Conservation (phyloP, 2,797 vertebrate species). For the Acestrorhynchus altus region DNA sequence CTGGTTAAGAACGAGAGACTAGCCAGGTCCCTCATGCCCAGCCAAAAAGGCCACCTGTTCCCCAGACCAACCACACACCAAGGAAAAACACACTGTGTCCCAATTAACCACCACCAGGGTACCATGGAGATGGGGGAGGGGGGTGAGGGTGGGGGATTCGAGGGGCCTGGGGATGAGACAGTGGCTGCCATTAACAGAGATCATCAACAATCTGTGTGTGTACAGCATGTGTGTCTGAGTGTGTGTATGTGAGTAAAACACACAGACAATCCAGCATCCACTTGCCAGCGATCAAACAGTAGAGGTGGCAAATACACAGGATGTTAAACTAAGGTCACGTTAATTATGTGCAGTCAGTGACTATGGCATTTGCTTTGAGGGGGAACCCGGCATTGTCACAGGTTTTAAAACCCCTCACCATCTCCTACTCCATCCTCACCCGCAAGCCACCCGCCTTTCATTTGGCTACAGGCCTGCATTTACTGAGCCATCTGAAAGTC, state of each 20-base stretch:
- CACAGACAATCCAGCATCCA: constrained; percentile 23
- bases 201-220: constrained; percentile 33
- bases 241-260: constrained; percentile 22
- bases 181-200: constrained; percentile 45
- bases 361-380: constrained; percentile 7
- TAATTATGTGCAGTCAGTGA: constrained; percentile 30
- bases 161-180: constrained; percentile 28
- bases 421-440: constrained; percentile 12
- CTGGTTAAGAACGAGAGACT: constrained; percentile 16
- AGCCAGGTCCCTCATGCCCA: constrained; percentile 34
- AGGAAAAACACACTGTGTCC: constrained; percentile 40
- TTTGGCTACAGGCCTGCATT: constrained; percentile 10
- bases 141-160: not conserved
- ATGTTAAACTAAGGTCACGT: constrained; percentile 47
- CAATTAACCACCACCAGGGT: constrained; percentile 34
- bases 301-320: constrained; percentile 11
- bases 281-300: constrained; percentile 27
- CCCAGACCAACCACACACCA: constrained; percentile 34
- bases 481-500: constrained; percentile 17
- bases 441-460: not conserved
- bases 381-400: constrained; percentile 1
- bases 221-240: not conserved
- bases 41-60: constrained; percentile 40
- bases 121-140: constrained; percentile 28
- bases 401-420: constrained; percentile 37